Conservation (phyloP, 2,888 invertebrate species). For the Crossocerus cetratus region DNA sequence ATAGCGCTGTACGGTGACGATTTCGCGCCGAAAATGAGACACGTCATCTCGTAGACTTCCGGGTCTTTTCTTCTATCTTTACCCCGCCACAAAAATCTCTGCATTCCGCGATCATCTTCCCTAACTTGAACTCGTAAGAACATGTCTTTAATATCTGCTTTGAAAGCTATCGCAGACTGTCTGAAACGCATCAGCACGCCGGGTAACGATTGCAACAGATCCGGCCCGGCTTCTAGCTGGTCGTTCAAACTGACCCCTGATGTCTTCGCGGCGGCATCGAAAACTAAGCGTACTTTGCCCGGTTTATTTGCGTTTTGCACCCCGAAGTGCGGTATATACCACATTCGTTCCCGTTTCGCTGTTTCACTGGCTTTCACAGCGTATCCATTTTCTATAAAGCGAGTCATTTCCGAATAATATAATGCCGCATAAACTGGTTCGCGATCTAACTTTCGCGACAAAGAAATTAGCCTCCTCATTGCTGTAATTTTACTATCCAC, state of each 20-base stretch:
- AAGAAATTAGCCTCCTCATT: background rate
- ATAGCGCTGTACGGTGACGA: background rate
- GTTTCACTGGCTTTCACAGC: background rate
- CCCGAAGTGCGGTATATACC: slow-evolving; percentile 16
- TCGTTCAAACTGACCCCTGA: slow-evolving; percentile 1
- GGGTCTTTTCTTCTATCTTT: background rate
- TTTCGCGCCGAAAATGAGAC: background rate
- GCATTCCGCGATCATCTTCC: background rate
- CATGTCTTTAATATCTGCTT: slow-evolving; percentile 9
- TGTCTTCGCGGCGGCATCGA: slow-evolving; percentile 9
- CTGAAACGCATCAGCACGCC: slow-evolving; percentile 8
- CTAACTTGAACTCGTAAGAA: slow-evolving; percentile 5
- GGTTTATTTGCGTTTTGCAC: slow-evolving; percentile 1
- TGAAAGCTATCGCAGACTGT: background rate
- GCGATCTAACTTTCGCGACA: background rate
- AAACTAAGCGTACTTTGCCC: background rate
- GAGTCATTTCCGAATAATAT: background rate
- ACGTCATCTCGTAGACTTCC: background rate
- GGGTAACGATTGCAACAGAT: background rate
- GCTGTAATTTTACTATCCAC: background rate
- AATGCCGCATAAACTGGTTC: background rate
- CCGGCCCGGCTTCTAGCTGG: background rate
- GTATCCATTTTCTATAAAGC: background rate
- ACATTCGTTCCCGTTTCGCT: accelerated
- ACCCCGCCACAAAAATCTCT: slow-evolving; percentile 6